phyloP scores from a whole-genome alignment of 1,140 invertebrate species.

The Zaprionus kolodkinae region DNA sequence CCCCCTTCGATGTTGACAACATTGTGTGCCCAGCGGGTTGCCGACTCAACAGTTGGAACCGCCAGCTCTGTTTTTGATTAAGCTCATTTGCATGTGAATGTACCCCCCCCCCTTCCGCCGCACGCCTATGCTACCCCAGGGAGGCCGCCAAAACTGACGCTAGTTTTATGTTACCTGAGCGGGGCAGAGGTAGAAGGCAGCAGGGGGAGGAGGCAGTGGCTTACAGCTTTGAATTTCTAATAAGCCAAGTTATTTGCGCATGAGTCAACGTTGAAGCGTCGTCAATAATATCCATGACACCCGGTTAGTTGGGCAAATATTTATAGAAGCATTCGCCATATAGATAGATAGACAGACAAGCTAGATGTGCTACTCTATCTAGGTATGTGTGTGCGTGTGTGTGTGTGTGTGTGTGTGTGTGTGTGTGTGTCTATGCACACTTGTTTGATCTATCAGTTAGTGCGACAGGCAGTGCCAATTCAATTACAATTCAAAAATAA shows the following conservation, averaged over 20 bases:
- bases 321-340: slow-evolving; percentile 67
- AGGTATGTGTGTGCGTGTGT: neutral
- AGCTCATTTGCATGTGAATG: slow-evolving; percentile 81
- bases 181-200: neutral
- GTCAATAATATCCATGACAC: slow-evolving; percentile 74
- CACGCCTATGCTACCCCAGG: neutral
- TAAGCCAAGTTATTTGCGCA: slow-evolving; percentile 81
- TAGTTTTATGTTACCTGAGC: slow-evolving; percentile 70
- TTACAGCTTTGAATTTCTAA: slow-evolving; percentile 75
- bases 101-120: neutral
- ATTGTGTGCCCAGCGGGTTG: slow-evolving; percentile 24
- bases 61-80: slow-evolving; percentile 77
- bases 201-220: neutral
- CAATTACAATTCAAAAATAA: slow-evolving; percentile 44
- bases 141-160: slow-evolving; percentile 29
- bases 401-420: slow-evolving; percentile 10
- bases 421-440: slow-evolving; percentile 30
- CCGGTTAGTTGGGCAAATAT: slow-evolving; percentile 78
- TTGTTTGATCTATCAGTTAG: slow-evolving; percentile 67
- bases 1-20: slow-evolving; percentile 12
- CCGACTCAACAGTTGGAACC: slow-evolving; percentile 49
- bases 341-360: slow-evolving; percentile 3
- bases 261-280: slow-evolving; percentile 68
- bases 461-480: slow-evolving; percentile 41
- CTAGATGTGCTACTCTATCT: neutral